phyloP scores from a whole-genome alignment of 1,140 invertebrate genomes.

The Acromyrmex echinatior region DNA sequence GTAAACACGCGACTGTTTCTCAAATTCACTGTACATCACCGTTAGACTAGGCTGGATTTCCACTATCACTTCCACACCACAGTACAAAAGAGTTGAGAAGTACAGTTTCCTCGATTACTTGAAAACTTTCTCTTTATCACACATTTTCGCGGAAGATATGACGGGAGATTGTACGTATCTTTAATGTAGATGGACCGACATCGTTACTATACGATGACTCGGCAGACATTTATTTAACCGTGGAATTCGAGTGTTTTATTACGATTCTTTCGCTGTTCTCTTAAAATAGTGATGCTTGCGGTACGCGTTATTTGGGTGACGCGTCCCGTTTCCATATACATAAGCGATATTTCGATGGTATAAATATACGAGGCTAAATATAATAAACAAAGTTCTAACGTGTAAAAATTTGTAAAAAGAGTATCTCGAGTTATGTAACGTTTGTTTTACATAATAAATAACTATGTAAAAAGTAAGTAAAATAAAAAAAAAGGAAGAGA shows the following conservation, averaged over 20 bases:
- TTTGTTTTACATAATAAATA: constrained; percentile 63
- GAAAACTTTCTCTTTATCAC: constrained; percentile 21
- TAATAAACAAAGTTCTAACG: constrained; percentile 55
- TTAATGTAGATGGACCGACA: not conserved
- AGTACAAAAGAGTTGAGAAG: constrained; percentile 70
- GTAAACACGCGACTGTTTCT: constrained; percentile 32
- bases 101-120: constrained; percentile 7
- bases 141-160: constrained; percentile 18
- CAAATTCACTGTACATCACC: constrained; percentile 33
- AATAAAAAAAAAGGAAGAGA: constrained; percentile 30
- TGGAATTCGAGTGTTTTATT: constrained; percentile 27
- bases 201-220: not conserved
- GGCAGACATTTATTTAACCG: constrained; percentile 7
- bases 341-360: constrained; percentile 52
- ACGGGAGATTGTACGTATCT: constrained; percentile 3
- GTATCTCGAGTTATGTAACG: constrained; percentile 63
- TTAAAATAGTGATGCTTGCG: constrained; percentile 47
- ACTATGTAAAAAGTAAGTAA: constrained; percentile 61
- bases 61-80: constrained; percentile 67
- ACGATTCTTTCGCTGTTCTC: constrained; percentile 32
- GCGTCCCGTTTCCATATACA: constrained; percentile 33
- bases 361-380: constrained; percentile 69
- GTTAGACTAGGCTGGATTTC: constrained; percentile 24
- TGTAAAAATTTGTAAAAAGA: constrained; percentile 75
- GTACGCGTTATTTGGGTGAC: constrained; percentile 8